Evolutionary conservation across 1,140 invertebrate genomes (phyloP).

Genomic region (Chelonus insularis): DNA sequence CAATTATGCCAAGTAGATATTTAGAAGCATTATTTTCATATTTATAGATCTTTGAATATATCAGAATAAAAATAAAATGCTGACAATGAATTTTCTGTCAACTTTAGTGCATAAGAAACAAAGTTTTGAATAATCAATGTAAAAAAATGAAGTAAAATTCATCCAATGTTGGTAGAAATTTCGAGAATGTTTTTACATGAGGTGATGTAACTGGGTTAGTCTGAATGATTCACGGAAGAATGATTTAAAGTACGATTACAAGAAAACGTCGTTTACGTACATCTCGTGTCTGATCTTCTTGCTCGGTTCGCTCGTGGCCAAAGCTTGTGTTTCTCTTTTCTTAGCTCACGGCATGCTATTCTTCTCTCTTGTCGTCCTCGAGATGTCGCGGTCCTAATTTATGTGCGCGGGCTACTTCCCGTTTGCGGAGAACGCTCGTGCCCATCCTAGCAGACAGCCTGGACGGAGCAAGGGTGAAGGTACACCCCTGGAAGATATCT

Average conservation of each 20-base stretch:
- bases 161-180: conserved; percentile 41
- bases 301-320: conserved; percentile 13
- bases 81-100: too few species aligned
- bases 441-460: conserved; percentile 34
- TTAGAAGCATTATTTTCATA: too few species aligned
- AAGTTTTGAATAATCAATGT: too few species aligned
- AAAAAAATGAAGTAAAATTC: too few species aligned
- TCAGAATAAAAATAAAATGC: too few species aligned
- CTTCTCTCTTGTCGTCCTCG: conserved; percentile 37
- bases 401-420: conserved; percentile 51
- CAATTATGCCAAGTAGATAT: too few species aligned
- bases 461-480: conserved; percentile 41
- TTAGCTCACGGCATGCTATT: neutral
- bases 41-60: too few species aligned
- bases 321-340: conserved; percentile 5
- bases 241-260: conserved; percentile 11
- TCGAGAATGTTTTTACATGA: neutral
- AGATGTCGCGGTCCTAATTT: conserved; percentile 51
- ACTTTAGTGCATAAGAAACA: too few species aligned
- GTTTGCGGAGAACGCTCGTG: conserved; percentile 42
- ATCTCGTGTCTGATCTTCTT: conserved; percentile 14
- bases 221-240: neutral
- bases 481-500: conserved; percentile 56
- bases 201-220: neutral
- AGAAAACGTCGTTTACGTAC: conserved; percentile 17